Evolutionary conservation across 2,113 vertebrate species (phyloP).

Genomic region (Mohoua ochrocephala): DNA sequence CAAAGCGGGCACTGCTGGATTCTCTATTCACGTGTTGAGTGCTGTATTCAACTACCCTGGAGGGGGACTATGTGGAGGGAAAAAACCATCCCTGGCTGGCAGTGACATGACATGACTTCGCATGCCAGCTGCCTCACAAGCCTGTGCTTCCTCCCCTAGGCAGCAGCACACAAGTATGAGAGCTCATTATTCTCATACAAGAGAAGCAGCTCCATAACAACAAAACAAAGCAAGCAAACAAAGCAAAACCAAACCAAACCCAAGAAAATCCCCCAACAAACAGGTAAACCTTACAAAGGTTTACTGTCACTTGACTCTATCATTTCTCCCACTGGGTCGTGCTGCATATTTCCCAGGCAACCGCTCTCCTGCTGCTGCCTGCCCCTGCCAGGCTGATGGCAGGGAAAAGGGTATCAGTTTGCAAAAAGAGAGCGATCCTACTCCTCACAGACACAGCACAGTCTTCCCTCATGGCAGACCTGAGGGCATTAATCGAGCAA

Average conservation of each 20-base stretch:
- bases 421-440: background rate
- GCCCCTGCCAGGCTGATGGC: background rate
- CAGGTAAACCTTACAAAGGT: slow-evolving; percentile 9
- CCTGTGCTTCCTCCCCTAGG: background rate
- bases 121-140: background rate
- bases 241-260: background rate
- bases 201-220: background rate
- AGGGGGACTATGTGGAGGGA: background rate
- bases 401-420: background rate
- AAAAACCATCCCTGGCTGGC: background rate
- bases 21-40: background rate
- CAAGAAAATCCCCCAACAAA: background rate
- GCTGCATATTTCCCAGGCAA: background rate
- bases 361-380: background rate
- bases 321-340: background rate
- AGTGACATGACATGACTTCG: background rate
- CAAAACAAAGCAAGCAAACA: background rate
- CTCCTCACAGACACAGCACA: background rate
- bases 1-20: background rate
- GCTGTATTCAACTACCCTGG: background rate
- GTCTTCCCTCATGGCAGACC: background rate
- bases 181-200: background rate
- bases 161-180: background rate
- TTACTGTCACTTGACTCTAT: slow-evolving; percentile 19
- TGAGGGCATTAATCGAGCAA: background rate